Evolutionary conservation across 2,797 vertebrate species (phyloP), one percentile per base, ranked within the genome.

Genomic region (Aselliscus stoliczkanus): DNA sequence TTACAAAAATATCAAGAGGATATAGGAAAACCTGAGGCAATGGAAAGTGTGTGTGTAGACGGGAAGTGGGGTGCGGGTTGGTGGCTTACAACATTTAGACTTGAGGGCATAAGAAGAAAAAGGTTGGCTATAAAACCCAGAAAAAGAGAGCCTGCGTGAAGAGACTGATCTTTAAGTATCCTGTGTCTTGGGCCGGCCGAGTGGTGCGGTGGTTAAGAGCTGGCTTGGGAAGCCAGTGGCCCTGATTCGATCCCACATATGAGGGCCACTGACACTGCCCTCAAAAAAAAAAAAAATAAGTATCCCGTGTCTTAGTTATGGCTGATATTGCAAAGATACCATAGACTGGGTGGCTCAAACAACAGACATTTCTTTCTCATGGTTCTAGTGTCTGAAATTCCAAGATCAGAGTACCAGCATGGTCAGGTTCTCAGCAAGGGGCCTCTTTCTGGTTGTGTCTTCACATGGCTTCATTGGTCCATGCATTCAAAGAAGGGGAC

Each of bases 1-100:
- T 77, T 64, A 81, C 27, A 81, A 70, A 14, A 20, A 39, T 34
- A 39, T 13, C n/a, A 39, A 44, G 87, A 52, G n/a, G 62, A 42
- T 18, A 7, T n/a, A 50, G 11, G 9, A 31, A 75, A 62, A 70
- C 3, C 8, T 52, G 21, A 93, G 20, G 56, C 29, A 73, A 62
- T 31, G 23, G 12, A 2, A 2, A 73, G 29, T 29, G 25, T 70
- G 29, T n/a, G 4, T 80, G 15, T 42, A 23, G 20, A 47, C 9
- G 4, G 21, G 54, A 95, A 18, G 1, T 12, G 1, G 17, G 4
- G 6, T 8, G 1, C 11, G 29, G 2, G 29, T 6, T 31, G 6
- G 8, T 23, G 31, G 1, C 1, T 70, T 50, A 58, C 10, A 85
- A 60, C 47, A 50, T 50, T 70, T 50, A 13, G 12, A 50, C 47